phyloP scores from a whole-genome alignment of 2,113 vertebrate species.

The Carollia perspicillata region DNA sequence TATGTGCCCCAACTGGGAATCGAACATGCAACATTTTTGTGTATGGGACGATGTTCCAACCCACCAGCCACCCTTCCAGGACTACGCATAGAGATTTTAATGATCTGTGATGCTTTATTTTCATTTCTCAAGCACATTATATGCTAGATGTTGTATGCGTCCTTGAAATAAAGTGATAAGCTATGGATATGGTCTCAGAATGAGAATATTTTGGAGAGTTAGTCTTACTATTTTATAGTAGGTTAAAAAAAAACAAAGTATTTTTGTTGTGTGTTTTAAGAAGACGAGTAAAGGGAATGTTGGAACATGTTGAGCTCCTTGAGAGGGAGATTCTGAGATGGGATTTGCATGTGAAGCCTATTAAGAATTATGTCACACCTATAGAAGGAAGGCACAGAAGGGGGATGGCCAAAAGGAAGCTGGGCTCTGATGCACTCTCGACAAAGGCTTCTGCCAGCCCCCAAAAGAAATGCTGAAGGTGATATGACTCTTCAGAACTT shows the following conservation, averaged over 20 bases:
- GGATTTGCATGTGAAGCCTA: neutral
- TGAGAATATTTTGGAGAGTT: neutral
- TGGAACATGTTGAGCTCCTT: neutral
- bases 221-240: neutral
- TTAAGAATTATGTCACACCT: neutral
- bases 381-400: neutral
- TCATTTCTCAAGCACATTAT: neutral
- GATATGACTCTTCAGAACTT: too few species aligned
- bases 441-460: too few species aligned
- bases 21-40: too few species aligned
- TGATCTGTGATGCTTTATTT: neutral
- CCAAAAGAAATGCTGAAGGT: too few species aligned
- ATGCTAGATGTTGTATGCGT: neutral
- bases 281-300: neutral
- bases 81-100: neutral
- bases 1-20: too few species aligned
- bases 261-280: neutral
- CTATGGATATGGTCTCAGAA: neutral
- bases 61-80: too few species aligned
- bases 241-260: neutral
- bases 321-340: neutral
- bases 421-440: too few species aligned
- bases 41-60: too few species aligned
- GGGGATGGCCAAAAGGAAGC: neutral
- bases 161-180: neutral